A percentile compares a stretch with the other conserved stretches of the same genome.
Evolutionary conservation across 2,113 vertebrate genomes (phyloP).

Genomic region (Hymenochirus boettgeri): DNA sequence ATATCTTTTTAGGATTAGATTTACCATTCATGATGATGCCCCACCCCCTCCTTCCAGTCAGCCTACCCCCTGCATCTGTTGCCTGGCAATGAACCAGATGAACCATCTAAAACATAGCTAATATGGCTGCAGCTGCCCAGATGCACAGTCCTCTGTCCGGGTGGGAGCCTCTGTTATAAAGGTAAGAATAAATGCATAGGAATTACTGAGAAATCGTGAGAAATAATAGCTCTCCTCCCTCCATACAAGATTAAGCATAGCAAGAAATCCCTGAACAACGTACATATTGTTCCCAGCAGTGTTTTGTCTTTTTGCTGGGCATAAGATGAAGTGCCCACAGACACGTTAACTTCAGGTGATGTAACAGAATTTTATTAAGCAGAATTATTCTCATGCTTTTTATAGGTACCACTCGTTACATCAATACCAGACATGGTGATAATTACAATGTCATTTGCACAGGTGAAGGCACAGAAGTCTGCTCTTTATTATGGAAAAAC

Average conservation of each 20-base stretch:
- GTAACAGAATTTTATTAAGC: neutral
- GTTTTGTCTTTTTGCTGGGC: neutral
- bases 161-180: conserved; percentile 78
- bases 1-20: conserved; percentile 75
- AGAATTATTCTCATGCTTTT: conserved; percentile 7
- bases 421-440: neutral
- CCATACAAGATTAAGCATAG: neutral
- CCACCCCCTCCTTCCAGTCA: conserved; percentile 85
- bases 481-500: too few species aligned
- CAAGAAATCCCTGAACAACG: neutral
- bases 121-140: conserved; percentile 82
- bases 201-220: neutral
- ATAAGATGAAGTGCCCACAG: neutral
- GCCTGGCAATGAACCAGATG: conserved; percentile 94
- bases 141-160: conserved; percentile 80
- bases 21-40: conserved; percentile 93
- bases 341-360: conserved; percentile 1
- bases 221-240: neutral
- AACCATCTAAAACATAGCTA: conserved; percentile 87
- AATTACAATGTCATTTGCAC: neutral
- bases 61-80: conserved; percentile 85
- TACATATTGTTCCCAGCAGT: neutral
- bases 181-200: conserved; percentile 58
- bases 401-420: neutral
- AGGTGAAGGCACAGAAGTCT: neutral